phyloP scores from a whole-genome alignment of 2,797 vertebrate species.

The Anolis apletophallus region DNA sequence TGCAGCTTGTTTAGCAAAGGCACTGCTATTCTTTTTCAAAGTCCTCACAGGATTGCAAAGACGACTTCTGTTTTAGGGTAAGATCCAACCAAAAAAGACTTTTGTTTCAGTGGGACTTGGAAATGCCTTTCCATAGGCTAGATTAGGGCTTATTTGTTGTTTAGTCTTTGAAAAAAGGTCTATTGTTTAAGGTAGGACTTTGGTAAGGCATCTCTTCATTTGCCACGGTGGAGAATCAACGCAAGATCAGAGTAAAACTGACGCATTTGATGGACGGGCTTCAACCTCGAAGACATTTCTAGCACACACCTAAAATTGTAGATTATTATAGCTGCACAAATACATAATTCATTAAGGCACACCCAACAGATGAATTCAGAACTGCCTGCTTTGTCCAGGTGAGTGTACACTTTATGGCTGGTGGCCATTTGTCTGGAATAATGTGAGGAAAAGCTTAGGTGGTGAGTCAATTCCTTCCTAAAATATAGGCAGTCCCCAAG shows the following conservation, averaged over 20 bases:
- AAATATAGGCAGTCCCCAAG: no score
- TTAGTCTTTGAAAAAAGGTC: background rate
- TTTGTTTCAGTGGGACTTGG: background rate
- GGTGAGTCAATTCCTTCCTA: background rate
- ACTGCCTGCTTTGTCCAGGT: background rate
- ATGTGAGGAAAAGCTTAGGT: background rate
- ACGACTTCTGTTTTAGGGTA: background rate
- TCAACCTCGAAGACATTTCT: background rate
- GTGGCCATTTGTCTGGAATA: background rate
- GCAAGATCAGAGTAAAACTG: no score
- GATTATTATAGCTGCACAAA: background rate
- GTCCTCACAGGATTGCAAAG: background rate
- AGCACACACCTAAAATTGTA: no score
- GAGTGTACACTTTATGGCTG: background rate
- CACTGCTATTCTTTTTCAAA: background rate
- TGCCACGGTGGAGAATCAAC: no score
- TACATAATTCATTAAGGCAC: background rate
- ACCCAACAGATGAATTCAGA: background rate
- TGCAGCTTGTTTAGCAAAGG: background rate
- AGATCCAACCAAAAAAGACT: background rate
- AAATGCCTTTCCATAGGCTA: background rate
- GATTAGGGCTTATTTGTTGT: background rate
- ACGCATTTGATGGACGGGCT: no score
- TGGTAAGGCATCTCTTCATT: background rate
- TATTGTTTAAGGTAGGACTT: background rate